Base-by-base conservation (phyloP, 1,140 invertebrate genomes). In the Formica selysi region DNA sequence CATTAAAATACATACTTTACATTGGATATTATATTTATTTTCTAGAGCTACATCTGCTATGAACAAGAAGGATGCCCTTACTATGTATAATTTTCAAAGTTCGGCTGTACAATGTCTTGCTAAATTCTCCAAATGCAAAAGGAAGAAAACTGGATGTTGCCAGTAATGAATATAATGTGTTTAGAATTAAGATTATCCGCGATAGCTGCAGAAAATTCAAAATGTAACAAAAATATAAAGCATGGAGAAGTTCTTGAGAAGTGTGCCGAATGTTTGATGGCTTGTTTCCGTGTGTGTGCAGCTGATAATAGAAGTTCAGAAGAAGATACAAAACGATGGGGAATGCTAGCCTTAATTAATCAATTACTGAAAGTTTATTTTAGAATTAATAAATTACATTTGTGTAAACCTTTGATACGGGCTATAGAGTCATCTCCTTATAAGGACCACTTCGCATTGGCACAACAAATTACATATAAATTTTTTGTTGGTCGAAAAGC, bases 341-440 rank as follows among this genome's bases (percentile, higher is more conserved):
- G 99, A 86, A 99, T 99, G 98, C 95, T 99, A 90, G 97, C 97
- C 90, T 95, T 99, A 59, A 98, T 99, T 0, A 99, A 99, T 95
- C 99, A 99, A 94, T 95, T 99, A 13, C 98, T 99, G 80, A 99
- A 99, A 96, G 98, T 99, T 4, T 99, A 99, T 94, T 99, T 99
- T 93, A 96, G 97, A 88, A 99, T 99, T 54, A 99, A 99, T 93
- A 99, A 99, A 94, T 94, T 99, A 4, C 98, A 99, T 96, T 95
- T 99, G 44, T 99, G 99, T 94, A 99, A 99, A 95, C 99, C 99
- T 0, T 95, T 99, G 16, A 99, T 99, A 87, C 96, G 99, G 91
- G 99, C 99, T 3, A 99, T 99, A 89, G 99, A 99, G 89, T 98
- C 98, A 38, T 98, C 98, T 19, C 96, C 97, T 1, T 97, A 98